Percentiles rank a stretch among this genome's conserved stretches.
Evolutionary conservation across 2,113 vertebrate genomes (phyloP).

Genomic region (Tachuris rubrigastra): DNA sequence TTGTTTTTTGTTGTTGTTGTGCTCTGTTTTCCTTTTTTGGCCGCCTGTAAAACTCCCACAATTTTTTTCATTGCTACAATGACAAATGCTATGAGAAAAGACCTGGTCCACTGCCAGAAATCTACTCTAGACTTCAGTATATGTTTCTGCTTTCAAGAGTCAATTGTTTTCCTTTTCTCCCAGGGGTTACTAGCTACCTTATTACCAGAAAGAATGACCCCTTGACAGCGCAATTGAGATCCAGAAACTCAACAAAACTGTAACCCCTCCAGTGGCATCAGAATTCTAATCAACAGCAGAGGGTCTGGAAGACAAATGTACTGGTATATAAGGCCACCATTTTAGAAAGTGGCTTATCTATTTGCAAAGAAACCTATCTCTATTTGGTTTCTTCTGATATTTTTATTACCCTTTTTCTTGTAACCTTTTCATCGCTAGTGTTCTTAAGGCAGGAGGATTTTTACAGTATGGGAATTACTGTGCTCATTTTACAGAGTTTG

Average conservation of each 20-base stretch:
- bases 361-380: conserved; percentile 56
- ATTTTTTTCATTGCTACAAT: conserved; percentile 57
- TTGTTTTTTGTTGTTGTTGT: background rate
- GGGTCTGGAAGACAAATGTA: conserved; percentile 71
- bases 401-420: conserved; percentile 60
- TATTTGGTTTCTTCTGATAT: conserved; percentile 48
- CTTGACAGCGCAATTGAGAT: conserved; percentile 61
- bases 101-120: conserved; percentile 63
- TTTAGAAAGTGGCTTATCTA: conserved; percentile 50
- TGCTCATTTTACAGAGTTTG: conserved; percentile 51
- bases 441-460: conserved; percentile 48
- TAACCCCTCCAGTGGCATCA: conserved; percentile 63
- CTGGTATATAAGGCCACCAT: conserved; percentile 51
- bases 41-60: conserved; percentile 22
- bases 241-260: conserved; percentile 70
- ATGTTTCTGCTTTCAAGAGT: conserved; percentile 65
- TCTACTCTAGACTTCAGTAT: conserved; percentile 52
- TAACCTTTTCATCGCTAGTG: conserved; percentile 51
- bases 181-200: conserved; percentile 69
- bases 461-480: conserved; percentile 40
- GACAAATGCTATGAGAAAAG: conserved; percentile 63
- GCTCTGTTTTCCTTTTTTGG: conserved; percentile 41
- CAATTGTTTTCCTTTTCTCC: conserved; percentile 70
- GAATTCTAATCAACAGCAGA: conserved; percentile 68
- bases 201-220: conserved; percentile 74